Evolutionary conservation across 2,113 vertebrate genomes (phyloP).

Genomic region (Gobius niger): DNA sequence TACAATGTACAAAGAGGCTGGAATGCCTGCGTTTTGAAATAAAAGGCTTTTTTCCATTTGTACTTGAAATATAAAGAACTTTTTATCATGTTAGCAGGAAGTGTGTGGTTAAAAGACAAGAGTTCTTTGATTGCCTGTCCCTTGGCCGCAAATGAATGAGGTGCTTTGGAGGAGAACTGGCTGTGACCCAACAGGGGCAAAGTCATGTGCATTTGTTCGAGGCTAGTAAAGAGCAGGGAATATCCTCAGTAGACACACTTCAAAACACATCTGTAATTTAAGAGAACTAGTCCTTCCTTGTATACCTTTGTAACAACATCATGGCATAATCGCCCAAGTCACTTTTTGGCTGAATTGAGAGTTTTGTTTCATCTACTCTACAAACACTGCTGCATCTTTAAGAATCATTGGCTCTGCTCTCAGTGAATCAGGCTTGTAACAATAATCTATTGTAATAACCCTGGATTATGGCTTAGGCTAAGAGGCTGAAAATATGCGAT

Average conservation of each 20-base stretch:
- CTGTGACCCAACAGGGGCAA: constrained; percentile 15
- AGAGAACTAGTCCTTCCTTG: constrained; percentile 13
- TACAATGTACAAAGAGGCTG: too few relatives aligned
- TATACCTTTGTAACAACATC: too few relatives aligned
- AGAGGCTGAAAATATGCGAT: too few relatives aligned
- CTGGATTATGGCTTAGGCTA: too few relatives aligned
- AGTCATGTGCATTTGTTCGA: constrained; percentile 8
- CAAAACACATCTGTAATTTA: neutral
- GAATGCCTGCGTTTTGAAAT: neutral
- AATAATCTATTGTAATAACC: too few relatives aligned
- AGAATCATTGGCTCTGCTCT: too few relatives aligned
- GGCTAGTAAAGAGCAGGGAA: neutral
- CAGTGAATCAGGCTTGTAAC: too few relatives aligned
- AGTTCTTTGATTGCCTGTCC: constrained; percentile 41
- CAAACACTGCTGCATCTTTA: too few relatives aligned
- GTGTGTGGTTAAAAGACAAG: constrained; percentile 27
- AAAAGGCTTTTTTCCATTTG: neutral
- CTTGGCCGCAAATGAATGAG: constrained; percentile 52
- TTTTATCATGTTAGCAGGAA: constrained; percentile 3
- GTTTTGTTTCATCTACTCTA: too few relatives aligned
- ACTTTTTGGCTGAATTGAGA: too few relatives aligned
- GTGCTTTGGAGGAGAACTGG: constrained; percentile 43
- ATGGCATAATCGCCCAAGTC: too few relatives aligned
- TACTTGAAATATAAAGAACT: neutral
- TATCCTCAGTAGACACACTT: neutral